Evolutionary conservation across 2,797 vertebrate species (phyloP).

Genomic region (Sardinella longiceps): DNA sequence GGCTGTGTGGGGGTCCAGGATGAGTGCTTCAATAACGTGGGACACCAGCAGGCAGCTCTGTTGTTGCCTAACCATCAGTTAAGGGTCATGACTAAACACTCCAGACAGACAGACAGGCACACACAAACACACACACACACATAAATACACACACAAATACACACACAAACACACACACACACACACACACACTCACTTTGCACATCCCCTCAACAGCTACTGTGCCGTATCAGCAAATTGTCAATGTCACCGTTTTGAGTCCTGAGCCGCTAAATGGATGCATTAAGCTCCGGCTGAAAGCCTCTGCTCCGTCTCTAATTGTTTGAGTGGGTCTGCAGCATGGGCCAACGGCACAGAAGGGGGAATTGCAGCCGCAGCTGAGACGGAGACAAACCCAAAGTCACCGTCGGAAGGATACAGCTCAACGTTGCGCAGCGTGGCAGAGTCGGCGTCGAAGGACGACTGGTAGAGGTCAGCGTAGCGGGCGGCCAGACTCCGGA

Average conservation of each 20-base stretch:
- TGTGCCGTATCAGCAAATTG: not conserved
- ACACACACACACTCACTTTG: not conserved
- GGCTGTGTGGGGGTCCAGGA: conserved; percentile 92
- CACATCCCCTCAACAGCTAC: not conserved
- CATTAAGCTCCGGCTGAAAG: not conserved
- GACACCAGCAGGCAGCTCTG: conserved; percentile 96
- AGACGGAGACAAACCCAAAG: not conserved
- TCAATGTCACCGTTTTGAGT: not conserved
- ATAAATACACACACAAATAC: not conserved
- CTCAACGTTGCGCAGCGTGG: conserved; percentile 93
- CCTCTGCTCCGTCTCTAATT: not conserved
- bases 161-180: not conserved
- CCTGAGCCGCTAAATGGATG: not conserved
- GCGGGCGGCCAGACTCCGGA: conserved; percentile 84
- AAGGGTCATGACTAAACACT: conserved; percentile 59
- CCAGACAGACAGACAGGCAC: not conserved
- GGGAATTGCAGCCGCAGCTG: not conserved
- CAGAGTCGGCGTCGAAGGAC: conserved; percentile 93
- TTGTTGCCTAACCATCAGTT: conserved; percentile 84
- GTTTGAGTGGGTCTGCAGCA: not conserved
- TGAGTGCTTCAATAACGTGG: conserved; percentile 92
- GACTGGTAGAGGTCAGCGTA: conserved; percentile 95
- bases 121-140: not conserved
- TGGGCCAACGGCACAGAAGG: not conserved
- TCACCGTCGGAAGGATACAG: conserved; percentile 84